phyloP scores from a whole-genome alignment of 2,797 vertebrate species.

The Sebastolobus altivelis region DNA sequence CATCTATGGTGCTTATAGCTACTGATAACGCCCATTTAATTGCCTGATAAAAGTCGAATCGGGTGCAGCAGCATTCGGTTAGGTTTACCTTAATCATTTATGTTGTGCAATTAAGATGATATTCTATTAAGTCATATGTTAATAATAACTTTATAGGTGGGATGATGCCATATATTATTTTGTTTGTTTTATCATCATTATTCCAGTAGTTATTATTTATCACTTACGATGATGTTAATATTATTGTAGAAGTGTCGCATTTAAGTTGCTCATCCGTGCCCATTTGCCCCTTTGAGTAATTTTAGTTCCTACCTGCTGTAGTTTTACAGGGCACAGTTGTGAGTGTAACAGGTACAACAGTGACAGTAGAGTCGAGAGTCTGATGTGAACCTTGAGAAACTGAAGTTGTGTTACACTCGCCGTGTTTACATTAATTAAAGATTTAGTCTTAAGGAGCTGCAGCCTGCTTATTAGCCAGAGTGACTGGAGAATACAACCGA shows the following conservation, averaged over 20 bases:
- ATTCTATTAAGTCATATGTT: neutral
- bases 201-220: neutral
- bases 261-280: neutral
- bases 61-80: neutral
- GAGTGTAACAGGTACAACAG: too few species aligned
- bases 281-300: neutral
- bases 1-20: too few species aligned
- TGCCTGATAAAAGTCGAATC: too few species aligned
- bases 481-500: neutral
- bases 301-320: neutral
- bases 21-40: too few species aligned
- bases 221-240: neutral
- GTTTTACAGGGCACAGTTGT: neutral
- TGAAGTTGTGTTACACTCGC: neutral
- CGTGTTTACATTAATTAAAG: slow-evolving; percentile 16
- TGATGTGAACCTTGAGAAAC: slow-evolving; percentile 17
- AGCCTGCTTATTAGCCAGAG: neutral
- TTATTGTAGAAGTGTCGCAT: neutral
- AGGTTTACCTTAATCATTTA: neutral
- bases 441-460: slow-evolving; percentile 15
- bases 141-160: neutral
- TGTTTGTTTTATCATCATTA: neutral
- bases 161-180: neutral
- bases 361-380: neutral
- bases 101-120: neutral